phyloP scores from a whole-genome alignment of 2,797 vertebrate genomes.

The Coreius guichenoti region DNA sequence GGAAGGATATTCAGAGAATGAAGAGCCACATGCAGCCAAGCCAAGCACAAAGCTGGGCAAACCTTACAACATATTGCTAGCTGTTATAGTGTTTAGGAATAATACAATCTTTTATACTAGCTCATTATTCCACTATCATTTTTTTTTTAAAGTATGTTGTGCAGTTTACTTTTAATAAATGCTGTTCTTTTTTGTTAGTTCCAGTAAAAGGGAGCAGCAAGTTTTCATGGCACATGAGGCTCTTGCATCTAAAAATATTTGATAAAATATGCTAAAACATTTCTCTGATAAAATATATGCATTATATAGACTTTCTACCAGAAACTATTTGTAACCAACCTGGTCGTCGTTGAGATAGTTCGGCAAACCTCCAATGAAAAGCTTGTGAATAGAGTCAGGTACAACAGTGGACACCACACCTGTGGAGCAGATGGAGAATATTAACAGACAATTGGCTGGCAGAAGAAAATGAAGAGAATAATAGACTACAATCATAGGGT shows the following conservation, averaged over 20 bases:
- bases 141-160: neutral
- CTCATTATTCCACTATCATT: neutral
- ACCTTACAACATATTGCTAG: neutral
- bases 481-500: no score
- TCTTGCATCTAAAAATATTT: neutral
- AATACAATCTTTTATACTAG: neutral
- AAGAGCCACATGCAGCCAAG: neutral
- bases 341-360: conserved; percentile 97
- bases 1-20: neutral
- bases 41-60: conserved; percentile 3
- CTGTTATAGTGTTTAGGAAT: neutral
- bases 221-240: neutral
- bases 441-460: conserved; percentile 8
- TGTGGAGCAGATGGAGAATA: conserved; percentile 59
- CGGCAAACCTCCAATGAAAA: conserved; percentile 93
- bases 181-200: neutral
- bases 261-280: neutral
- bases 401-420: conserved; percentile 96
- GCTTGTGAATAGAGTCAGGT: conserved; percentile 93
- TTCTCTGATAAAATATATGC: neutral
- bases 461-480: conserved; percentile 6
- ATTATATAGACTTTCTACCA: neutral
- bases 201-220: neutral
- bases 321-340: conserved; percentile 70
- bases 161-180: neutral